Evolutionary conservation across 2,888 invertebrate genomes (phyloP).

Genomic region (Melolontha melolontha): DNA sequence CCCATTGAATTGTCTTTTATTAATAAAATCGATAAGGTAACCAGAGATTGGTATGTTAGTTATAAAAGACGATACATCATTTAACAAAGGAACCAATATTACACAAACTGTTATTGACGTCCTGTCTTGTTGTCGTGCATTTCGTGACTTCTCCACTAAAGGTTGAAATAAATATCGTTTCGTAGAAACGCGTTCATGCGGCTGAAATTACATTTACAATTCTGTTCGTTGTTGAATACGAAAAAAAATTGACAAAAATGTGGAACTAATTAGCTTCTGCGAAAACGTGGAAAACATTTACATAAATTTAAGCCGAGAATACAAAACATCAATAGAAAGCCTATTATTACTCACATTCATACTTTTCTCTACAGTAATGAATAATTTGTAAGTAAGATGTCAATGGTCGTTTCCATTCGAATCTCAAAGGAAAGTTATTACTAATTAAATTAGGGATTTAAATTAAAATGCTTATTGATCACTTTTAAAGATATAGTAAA

Average conservation of each 20-base stretch:
- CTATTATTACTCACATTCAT: no score
- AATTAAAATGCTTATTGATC: no score
- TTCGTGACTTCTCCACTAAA: slow-evolving; percentile 8
- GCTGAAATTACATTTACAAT: slow-evolving; percentile 20
- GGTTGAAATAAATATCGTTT: slow-evolving; percentile 16
- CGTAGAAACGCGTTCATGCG: neutral
- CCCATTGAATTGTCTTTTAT: no score
- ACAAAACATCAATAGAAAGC: neutral
- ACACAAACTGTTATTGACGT: slow-evolving; percentile 11
- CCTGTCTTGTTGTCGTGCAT: neutral
- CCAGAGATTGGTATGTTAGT: slow-evolving; percentile 2
- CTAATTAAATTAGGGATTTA: no score
- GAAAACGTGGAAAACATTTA: slow-evolving; percentile 5
- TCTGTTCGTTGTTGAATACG: neutral
- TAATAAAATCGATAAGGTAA: slow-evolving; percentile 10
- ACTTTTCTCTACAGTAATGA: no score
- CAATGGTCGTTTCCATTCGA: no score
- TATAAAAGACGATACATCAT: slow-evolving; percentile 2
- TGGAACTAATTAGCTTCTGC: slow-evolving; percentile 12
- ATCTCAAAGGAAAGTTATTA: no score
- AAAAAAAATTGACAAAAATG: slow-evolving; percentile 6
- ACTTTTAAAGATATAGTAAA: no score
- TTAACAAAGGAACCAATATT: slow-evolving; percentile 1
- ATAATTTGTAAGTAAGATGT: no score
- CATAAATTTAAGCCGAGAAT: neutral